Percentiles rank a stretch among this genome's conserved stretches.
phyloP scores from a whole-genome alignment of 2,113 vertebrate genomes.

The Crotalus helleri region DNA sequence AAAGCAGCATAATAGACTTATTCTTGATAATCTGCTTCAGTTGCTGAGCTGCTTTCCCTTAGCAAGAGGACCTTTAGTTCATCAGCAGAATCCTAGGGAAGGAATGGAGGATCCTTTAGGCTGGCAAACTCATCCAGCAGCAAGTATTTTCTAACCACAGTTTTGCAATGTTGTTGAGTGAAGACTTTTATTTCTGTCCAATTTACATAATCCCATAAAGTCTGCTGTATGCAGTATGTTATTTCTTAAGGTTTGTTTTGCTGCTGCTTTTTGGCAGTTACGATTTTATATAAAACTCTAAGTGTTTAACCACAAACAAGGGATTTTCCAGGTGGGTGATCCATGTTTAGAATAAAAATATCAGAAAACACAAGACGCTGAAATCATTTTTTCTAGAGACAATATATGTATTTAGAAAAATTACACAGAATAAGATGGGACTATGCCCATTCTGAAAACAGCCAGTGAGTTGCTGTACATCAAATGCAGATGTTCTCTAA shows the following conservation, averaged over 20 bases:
- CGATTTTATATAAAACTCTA: constrained; percentile 51
- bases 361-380: constrained; percentile 41
- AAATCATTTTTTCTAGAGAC: constrained; percentile 41
- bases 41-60: constrained; percentile 34
- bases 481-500: not conserved
- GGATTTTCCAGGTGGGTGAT: constrained; percentile 65
- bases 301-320: constrained; percentile 59
- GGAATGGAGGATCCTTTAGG: constrained; percentile 36
- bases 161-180: constrained; percentile 44
- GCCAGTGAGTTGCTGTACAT: not conserved
- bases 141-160: constrained; percentile 37
- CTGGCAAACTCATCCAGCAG: constrained; percentile 45
- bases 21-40: not conserved
- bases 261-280: constrained; percentile 53
- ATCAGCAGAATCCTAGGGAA: constrained; percentile 30
- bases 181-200: constrained; percentile 53
- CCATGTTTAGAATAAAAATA: constrained; percentile 48
- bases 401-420: not conserved
- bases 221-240: constrained; percentile 46
- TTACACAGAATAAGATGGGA: not conserved
- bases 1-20: not conserved
- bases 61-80: constrained; percentile 14
- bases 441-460: not conserved
- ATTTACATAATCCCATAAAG: constrained; percentile 55
- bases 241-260: constrained; percentile 37